Base-by-base conservation (phyloP, 2,797 vertebrate species). In the Anguilla megastoma region DNA sequence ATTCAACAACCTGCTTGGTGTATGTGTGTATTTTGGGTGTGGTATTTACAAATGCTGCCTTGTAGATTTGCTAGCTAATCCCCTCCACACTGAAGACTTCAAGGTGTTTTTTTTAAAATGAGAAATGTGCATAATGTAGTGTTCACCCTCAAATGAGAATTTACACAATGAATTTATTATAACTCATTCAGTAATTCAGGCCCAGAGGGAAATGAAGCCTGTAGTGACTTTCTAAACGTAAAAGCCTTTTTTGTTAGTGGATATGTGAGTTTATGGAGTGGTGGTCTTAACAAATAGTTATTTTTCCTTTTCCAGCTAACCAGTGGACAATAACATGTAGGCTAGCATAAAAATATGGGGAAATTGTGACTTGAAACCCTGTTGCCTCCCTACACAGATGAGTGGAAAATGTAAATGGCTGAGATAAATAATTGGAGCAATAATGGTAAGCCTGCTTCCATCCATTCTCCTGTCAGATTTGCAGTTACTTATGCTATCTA, bases 361-460 rank as follows among this genome's bases (percentile, higher is more conserved):
- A 1, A 80, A 48, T 80, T 21, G 76, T 24, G 14, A 7, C 41
- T 12, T 50, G 30, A 33, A 33, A 18, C 21, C 33, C 7, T n/a
- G n/a, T n/a, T n/a, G n/a, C n/a, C n/a, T 27, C 63, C 16, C 18
- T 69, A 69, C 24, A n/a, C n/a, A 6, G 63, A 27, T 69, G n/a
- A n/a, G 63, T 27, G n/a, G 63, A 50, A 82, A 82, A 82, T 82
- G 21, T 45, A 82, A 82, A 50, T 41, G 33, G 24, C 41, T 80
- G 36, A 80, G 6, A 48, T 41, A 80, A 80, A 80, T 80, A 80
- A 80, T 80, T 80, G 27, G 79, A 82, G 41, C 45, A 50, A 50
- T 82, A 45, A 79, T 50, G 45, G 45, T n/a, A n/a, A 69, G 63
- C 63, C 33, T 79, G 30, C 30, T 41, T 18, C 33, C 74, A 82